Base-by-base conservation (phyloP, 2,888 invertebrate genomes). In the Lypha dubia region DNA sequence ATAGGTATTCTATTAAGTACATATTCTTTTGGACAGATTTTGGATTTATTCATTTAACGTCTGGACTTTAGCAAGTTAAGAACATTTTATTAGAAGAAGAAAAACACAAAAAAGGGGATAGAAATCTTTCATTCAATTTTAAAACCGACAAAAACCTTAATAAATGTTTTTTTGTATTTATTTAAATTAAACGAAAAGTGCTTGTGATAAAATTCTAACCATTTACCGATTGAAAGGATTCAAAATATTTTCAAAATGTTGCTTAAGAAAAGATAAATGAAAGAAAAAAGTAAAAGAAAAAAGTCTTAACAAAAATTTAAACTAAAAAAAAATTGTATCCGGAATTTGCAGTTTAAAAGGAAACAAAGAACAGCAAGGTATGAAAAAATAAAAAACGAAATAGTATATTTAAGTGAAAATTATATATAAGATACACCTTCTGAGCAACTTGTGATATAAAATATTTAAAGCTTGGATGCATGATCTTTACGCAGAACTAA, bases 1-100 rank as follows among this genome's bases (percentile, higher is more conserved):
- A 63, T 56, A 44, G 15, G 70, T 32, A 53, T 24, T 44, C 38
- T 84, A 62, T 28, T 28, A 86, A 87, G 88, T 86, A 86, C 87
- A 83, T 83, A 87, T 87, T 63, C 82, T 71, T 58, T 75, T 44
- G 17, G 20, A 44, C 56, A 49, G 51, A 77, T 74, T 68, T 49
- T n/a, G n/a, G 20, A 79, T 63, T 49, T 63, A 74, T 70, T 84
- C 77, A 84, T 63, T 84, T 74, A 65, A 60, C 49, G 56, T 20
- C 53, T 41, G 62, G 22, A 73, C 63, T 58, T 84, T 56, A 77
- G 53, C 77, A 79, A 84, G 84, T 74, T 58, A 65, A 81, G 81
- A 84, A 60, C 81, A 68, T 44, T 74, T 41, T 13, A n/a, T 17
- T 15, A 17, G 28, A 17, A 51, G 8, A 17, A 62, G 11, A 60